Base-by-base conservation (phyloP, 1,140 invertebrate species). In the Hormaphis cornu region DNA sequence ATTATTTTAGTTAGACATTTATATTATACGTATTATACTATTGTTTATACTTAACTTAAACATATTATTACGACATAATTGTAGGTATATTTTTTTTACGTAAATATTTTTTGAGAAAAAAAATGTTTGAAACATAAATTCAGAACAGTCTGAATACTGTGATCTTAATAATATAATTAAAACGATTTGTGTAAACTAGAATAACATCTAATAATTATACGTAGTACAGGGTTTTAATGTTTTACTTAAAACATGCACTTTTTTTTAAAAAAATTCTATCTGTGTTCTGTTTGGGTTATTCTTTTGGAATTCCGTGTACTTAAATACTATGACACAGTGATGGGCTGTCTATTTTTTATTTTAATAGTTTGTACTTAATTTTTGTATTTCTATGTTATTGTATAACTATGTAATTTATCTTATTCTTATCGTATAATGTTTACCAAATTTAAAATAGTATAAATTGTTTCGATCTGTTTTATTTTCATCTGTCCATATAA, bases 91-190 rank as follows among this genome's bases (percentile, higher is more conserved):
- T 66, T 66, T 66, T 33, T 14, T 61, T 44, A 61, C 46, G 44
- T 18, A 35, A 50, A 66, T 33, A 66, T 30, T 46, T 46, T 35
- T 48, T 66, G n/a, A 30, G 26, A 26, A 30, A 48, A 20, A 50
- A 33, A 9, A 50, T 66, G 50, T 35, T 35, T 44, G 14, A 61
- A 61, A 46, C 40, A 61, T 61, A 66, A 48, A 50, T 66, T 66
- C 61, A 66, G 61, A 50, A 48, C 44, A 50, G 61, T 66, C 61
- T 66, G 61, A 66, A 66, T 66, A 46, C 61, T 66, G 61, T 66
- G 61, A 66, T 66, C 61, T 66, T 66, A 66, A 48, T 24, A 66
- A 66, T 66, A 66, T 26, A 48, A 35, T 46, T 35, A 63, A 63
- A 10, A 46, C 48, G 30, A 46, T 63, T 46, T 48, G 3, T 63